phyloP scores from a whole-genome alignment of 2,797 vertebrate genomes.

The Threskiornis aethiopicus region DNA sequence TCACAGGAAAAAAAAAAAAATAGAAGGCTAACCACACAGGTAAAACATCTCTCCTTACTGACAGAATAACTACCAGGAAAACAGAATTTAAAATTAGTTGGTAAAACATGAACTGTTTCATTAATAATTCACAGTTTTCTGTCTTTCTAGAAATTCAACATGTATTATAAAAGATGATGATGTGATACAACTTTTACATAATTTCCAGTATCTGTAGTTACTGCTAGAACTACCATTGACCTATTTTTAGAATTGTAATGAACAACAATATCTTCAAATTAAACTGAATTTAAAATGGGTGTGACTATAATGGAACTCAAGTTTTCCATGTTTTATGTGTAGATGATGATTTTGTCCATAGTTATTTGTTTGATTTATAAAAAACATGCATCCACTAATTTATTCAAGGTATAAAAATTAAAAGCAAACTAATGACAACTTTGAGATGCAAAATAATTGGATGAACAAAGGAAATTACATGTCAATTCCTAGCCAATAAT shows the following conservation, averaged over 20 bases:
- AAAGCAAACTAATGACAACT: not conserved
- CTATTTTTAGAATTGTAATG: not conserved
- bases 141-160: not conserved
- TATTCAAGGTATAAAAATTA: not conserved
- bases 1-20: not conserved
- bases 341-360: not conserved
- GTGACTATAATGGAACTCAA: not conserved
- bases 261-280: not conserved
- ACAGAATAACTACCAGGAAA: not conserved
- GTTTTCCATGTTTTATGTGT: not conserved
- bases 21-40: not conserved
- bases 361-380: not conserved
- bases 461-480: not conserved
- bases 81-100: not conserved
- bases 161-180: not conserved
- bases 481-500: not conserved
- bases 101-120: not conserved
- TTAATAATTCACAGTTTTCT: not conserved
- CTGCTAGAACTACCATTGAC: not conserved
- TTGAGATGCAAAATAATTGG: not conserved
- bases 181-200: not conserved
- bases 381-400: not conserved
- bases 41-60: not conserved
- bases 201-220: not conserved
- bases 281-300: not conserved